A percentile compares a stretch with the other conserved stretches of the same genome.
These are phyloP conservation scores for Bursaphelenchus okinawaensis DNA, from an alignment of 2,888 invertebrate genomes.

Conservation along the genomic window DNA sequence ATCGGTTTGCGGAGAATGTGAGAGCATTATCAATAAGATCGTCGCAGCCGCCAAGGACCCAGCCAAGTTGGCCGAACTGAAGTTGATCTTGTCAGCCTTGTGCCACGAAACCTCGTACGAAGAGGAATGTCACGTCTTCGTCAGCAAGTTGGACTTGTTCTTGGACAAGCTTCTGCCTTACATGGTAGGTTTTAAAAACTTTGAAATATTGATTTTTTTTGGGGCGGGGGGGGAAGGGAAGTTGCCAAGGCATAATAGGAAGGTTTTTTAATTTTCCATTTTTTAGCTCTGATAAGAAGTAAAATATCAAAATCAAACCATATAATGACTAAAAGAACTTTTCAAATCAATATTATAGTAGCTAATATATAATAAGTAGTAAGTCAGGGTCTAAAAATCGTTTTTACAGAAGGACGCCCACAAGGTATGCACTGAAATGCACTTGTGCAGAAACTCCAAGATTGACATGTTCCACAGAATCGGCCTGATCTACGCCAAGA, in stretches of 20 bases:
- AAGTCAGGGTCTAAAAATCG: no score
- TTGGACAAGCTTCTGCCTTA: constrained; percentile 47
- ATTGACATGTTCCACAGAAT: constrained; percentile 47
- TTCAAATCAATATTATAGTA: no score
- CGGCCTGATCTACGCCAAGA: constrained; percentile 41
- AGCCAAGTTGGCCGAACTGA: constrained; percentile 46
- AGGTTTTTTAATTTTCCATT: constrained; percentile 10
- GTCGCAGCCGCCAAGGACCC: constrained; percentile 41
- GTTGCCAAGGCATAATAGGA: no score
- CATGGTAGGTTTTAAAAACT: constrained; percentile 40
- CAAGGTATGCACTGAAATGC: constrained; percentile 44
- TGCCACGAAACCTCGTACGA: constrained; percentile 45
- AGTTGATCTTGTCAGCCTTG: constrained; percentile 33
- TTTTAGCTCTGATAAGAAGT: not conserved
- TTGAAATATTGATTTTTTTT: no score
- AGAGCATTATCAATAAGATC: constrained; percentile 41
- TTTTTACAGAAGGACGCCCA: constrained; percentile 42
- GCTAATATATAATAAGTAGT: no score
- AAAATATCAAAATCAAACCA: constrained; percentile 2
- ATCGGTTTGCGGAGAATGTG: constrained; percentile 40
- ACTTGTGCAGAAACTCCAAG: constrained; percentile 44
- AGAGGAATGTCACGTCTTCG: constrained; percentile 50
- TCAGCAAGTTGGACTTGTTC: constrained; percentile 45
- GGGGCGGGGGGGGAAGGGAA: no score
- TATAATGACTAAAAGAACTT: no score